Evolutionary conservation across 2,888 invertebrate species (phyloP), one percentile per base, ranked within the genome.

Genomic region (Aphodius sticticus): DNA sequence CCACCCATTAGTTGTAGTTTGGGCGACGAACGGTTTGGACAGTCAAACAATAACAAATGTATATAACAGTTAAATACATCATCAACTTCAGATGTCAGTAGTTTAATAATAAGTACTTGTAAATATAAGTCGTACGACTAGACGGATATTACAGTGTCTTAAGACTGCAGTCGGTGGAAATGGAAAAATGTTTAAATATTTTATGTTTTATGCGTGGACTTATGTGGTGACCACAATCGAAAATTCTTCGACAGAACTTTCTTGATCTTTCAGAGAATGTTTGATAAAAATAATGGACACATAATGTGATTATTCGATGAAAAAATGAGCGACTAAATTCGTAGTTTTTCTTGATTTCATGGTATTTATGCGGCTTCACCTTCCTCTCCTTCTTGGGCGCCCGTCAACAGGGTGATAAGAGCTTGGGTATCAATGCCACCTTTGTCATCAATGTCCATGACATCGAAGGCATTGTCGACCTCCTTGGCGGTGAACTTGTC

Each of bases 391-490:
- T 96, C 96, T 85, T 93, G 95, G 90, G 94, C 93, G 90, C 96
- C 96, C 86, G 96, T 96, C 87, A 97, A 92, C 93, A 97, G 95
- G 90, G 94, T 92, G 91, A 97, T 96, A 86, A 97, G 94, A 90
- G 95, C 95, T 86, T 90, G 91, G 90, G 96, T 96, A 91, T 97
- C 96, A 89, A 97, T 96, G 92, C 93, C 93, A 89, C 96, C 96
- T 88, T 95, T 94, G 90, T 96, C 96, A 90, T 97, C 97, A 89
- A 97, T 96, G 81, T 95, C 95, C 94, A 97, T 96, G 91, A 96
- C 95, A 91, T 97, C 97, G 91, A 94, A 97, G 83, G 97, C 97
- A 89, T 97, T 97, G 90, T 97, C 96, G 87, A 96, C 95, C 90
- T 97, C 97, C 89, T 95, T 94, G 86, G 93, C 92, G 89, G 93